Base-by-base conservation (phyloP, 2,888 invertebrate genomes). In the Nomada flava region DNA sequence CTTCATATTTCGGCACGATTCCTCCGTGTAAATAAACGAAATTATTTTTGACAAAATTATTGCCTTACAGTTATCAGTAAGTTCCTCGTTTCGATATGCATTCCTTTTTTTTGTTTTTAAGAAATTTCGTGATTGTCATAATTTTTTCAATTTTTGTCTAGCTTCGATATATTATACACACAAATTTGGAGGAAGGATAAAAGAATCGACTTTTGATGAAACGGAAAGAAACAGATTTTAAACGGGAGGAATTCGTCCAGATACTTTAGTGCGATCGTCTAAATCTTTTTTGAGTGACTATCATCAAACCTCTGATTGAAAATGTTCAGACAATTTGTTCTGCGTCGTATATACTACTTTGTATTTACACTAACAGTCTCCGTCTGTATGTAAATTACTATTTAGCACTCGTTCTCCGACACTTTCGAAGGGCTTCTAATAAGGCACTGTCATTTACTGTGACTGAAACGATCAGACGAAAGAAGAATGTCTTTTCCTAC, bases 391-490 rank as follows among this genome's bases (percentile, higher is more conserved):
- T 65, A 73, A 78, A 80, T 42, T 62, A 68, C 76, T 84, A 86
- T 87, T 84, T 64, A 86, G 86, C 85, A 81, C 88, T 88, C 88
- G 80, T 87, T 87, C 80, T 82, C 68, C 87, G 80, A 87, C 81
- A 65, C 78, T 84, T 82, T 87, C 79, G 67, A 85, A 86, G 83
- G 76, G 81, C 79, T 79, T 86, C 89, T 89, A 89, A 89, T 89
- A 89, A 89, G 89, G 89, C 89, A 89, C 89, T 89, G 87, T 84
- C 82, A 78, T 86, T 89, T 86, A 85, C 89, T 84, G 83, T 70
- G 87, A 88, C 83, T 83, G 78, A 89, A 89, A 85, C 79, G 76
- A 85, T 86, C 86, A 84, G 68, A 79, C 79, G 79, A 78, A 84
- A 77, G 72, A 81, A 81, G 57, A 76, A 67, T 63, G 64, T 76